A percentile compares a stretch with the other conserved stretches of the same genome.
phyloP scores from a whole-genome alignment of 2,113 vertebrate genomes.

The Phrynosoma blainvillii region DNA sequence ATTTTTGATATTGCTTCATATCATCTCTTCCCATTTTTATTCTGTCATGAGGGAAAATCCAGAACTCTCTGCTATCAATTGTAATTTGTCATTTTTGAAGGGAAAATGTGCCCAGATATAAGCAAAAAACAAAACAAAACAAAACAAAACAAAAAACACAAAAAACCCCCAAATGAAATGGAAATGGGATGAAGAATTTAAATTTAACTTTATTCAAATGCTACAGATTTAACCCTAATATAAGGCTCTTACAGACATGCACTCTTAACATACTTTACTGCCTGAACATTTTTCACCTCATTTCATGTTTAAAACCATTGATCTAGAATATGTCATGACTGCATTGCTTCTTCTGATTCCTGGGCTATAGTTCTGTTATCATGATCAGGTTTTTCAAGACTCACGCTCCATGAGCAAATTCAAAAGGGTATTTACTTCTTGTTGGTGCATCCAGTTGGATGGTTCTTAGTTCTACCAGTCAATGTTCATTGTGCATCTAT shows the following conservation, averaged over 20 bases:
- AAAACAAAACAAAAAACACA: too few relatives aligned
- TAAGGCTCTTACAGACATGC: constrained; percentile 1
- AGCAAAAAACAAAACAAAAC: neutral
- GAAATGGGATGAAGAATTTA: constrained; percentile 19
- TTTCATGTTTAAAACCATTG: neutral
- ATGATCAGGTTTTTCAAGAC: too few relatives aligned
- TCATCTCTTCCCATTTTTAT: neutral
- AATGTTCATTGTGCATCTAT: neutral
- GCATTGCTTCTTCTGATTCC: too few relatives aligned
- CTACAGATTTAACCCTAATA: neutral
- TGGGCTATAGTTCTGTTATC: too few relatives aligned
- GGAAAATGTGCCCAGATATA: neutral
- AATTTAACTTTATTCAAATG: constrained; percentile 6
- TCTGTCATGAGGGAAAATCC: constrained; percentile 25
- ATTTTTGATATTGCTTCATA: constrained; percentile 28
- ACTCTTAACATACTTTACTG: neutral
- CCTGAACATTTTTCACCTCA: fast-evolving
- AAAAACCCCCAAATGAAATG: neutral
- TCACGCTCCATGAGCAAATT: too few relatives aligned
- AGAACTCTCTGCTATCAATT: constrained; percentile 22
- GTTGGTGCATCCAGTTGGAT: neutral
- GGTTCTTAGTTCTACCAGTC: neutral
- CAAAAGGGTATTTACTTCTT: too few relatives aligned
- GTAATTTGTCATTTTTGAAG: neutral
- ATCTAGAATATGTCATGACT: neutral